Conservation (phyloP, 1,140 invertebrate species). For the Drosophila watanabei region DNA sequence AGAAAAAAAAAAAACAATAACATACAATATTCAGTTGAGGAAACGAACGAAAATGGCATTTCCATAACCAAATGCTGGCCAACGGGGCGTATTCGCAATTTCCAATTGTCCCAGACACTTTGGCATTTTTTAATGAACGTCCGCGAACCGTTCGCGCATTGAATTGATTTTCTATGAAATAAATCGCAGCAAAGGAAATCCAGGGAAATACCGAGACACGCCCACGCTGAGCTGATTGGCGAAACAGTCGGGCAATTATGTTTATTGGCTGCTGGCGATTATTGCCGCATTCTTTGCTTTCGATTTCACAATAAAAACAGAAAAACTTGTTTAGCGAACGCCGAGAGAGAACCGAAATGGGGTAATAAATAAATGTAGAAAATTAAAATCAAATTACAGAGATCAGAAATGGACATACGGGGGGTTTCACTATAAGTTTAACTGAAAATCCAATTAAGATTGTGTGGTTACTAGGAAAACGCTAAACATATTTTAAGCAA, state of each 20-base stretch:
- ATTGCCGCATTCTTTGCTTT: conserved; percentile 55
- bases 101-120: conserved; percentile 41
- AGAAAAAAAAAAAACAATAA: background rate
- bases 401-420: background rate
- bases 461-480: background rate
- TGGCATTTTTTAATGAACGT: conserved; percentile 65
- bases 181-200: conserved; percentile 30
- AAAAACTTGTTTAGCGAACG: conserved; percentile 33
- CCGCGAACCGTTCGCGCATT: conserved; percentile 3
- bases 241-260: conserved; percentile 44
- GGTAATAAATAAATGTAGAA: conserved; percentile 47
- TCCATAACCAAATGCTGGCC: conserved; percentile 42
- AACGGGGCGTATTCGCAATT: conserved; percentile 51
- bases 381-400: conserved; percentile 28
- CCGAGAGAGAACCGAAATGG: conserved; percentile 11
- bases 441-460: background rate
- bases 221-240: conserved; percentile 37
- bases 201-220: conserved; percentile 22
- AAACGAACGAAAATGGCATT: conserved; percentile 33
- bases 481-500: too few species aligned
- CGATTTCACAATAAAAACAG: conserved; percentile 43
- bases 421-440: too few species aligned
- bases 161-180: conserved; percentile 50
- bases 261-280: conserved; percentile 48
- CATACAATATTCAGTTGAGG: conserved; percentile 21